Conservation (phyloP, 2,888 invertebrate species). For the Myopa testacea region DNA sequence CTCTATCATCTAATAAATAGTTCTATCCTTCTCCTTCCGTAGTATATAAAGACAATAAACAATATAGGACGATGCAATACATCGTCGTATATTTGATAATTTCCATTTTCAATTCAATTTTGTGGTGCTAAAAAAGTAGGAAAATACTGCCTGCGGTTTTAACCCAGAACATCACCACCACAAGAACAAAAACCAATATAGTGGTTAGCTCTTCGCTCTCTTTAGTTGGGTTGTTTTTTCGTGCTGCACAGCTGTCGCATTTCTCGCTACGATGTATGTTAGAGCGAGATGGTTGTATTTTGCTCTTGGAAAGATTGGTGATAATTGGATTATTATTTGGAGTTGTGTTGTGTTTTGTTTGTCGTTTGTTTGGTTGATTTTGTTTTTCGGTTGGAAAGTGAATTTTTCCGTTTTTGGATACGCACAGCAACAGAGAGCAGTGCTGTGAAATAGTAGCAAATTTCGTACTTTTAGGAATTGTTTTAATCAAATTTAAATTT, state of each 20-base stretch:
- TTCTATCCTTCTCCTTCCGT: too few species aligned
- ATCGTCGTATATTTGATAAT: too few species aligned
- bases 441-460: neutral
- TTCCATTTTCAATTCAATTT: neutral
- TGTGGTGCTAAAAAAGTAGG: neutral
- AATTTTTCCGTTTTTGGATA: neutral
- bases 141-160: neutral
- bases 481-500: too few species aligned
- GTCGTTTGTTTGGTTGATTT: slow-evolving; percentile 2
- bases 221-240: neutral
- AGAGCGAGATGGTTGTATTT: slow-evolving; percentile 12
- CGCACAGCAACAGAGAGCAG: slow-evolving; percentile 8
- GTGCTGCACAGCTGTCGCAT: neutral
- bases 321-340: slow-evolving; percentile 15
- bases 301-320: neutral
- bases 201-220: neutral
- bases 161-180: too few species aligned
- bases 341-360: slow-evolving; percentile 8
- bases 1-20: too few species aligned
- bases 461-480: neutral
- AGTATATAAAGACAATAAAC: too few species aligned
- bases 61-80: too few species aligned
- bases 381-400: neutral
- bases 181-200: neutral
- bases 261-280: neutral